phyloP scores from a whole-genome alignment of 2,113 vertebrate genomes.

The Acanthisitta chloris region DNA sequence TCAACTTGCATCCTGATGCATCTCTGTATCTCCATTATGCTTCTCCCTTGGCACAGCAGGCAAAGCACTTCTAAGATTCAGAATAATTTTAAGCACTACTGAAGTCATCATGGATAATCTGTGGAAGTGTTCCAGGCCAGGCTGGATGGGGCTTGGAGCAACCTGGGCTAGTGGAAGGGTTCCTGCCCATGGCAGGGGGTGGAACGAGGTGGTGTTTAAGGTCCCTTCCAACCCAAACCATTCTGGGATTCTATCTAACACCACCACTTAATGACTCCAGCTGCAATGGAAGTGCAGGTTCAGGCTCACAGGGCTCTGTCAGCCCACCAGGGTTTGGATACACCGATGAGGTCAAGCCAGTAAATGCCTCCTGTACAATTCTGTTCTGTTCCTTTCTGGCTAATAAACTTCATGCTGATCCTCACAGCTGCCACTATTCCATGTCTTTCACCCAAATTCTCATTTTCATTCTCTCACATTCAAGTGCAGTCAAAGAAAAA shows the following conservation, averaged over 20 bases:
- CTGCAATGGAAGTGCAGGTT: neutral
- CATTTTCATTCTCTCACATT: neutral
- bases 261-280: neutral
- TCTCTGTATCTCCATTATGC: neutral
- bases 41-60: neutral
- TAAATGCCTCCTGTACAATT: neutral
- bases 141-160: neutral
- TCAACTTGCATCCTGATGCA: neutral
- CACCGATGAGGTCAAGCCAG: neutral
- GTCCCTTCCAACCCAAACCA: neutral
- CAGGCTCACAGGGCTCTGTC: neutral
- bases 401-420: neutral
- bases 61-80: neutral
- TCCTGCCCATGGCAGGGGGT: neutral
- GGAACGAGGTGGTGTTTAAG: neutral
- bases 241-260: neutral
- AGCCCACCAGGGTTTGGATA: neutral
- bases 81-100: neutral
- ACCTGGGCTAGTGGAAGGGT: neutral
- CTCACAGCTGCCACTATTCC: neutral
- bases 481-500: neutral
- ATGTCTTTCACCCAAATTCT: neutral
- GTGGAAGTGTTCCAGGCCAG: neutral
- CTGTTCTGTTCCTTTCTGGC: neutral
- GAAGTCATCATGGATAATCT: neutral